Evolutionary conservation across 1,140 invertebrate genomes (phyloP), one percentile per base, ranked within the genome.

Genomic region (Tetragonula clypearis): DNA sequence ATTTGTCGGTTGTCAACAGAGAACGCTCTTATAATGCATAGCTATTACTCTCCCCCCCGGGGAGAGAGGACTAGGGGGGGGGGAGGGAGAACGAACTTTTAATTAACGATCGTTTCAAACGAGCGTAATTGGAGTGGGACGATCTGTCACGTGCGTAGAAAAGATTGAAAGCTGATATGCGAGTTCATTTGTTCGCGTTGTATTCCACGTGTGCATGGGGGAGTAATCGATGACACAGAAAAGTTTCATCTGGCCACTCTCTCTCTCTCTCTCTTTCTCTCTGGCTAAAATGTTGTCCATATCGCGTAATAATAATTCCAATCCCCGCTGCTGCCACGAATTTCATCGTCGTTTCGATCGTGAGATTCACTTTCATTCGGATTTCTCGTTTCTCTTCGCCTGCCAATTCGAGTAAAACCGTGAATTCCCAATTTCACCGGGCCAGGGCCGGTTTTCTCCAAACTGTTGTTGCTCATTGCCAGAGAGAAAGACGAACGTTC

Each of bases 81-180:
- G 1, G 15, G 17, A 17, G 5, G 56, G 49, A 17, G 26, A 62
- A 49, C 60, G 30, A 81, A 81, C 78, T 81, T 85, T 85, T 75
- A 85, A 85, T 85, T 75, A 85, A 76, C 85, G 66, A 78, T 65
- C 75, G 81, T 73, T 86, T 83, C 77, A 73, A 86, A 77, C 74
- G 62, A 62, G 53, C 56, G 72, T 86, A 83, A 86, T 86, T 86
- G 81, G 69, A 86, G 81, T 79, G 80, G 81, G 79, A 84, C 85
- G 56, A 86, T 78, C 68, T 74, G 81, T 86, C 85, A 83, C 65
- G 62, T 56, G 80, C 79, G 58, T 62, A 72, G 73, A 74, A 82
- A 82, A 77, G 58, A 86, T 86, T 82, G 58, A 73, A 84, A 79
- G 75, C 58, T 78, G 80, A 83, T 84, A 77, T 76, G 85, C 12